Evolutionary conservation across 2,113 vertebrate genomes (phyloP), one percentile per base, ranked within the genome.

Genomic region (Lethenteron reissneri): DNA sequence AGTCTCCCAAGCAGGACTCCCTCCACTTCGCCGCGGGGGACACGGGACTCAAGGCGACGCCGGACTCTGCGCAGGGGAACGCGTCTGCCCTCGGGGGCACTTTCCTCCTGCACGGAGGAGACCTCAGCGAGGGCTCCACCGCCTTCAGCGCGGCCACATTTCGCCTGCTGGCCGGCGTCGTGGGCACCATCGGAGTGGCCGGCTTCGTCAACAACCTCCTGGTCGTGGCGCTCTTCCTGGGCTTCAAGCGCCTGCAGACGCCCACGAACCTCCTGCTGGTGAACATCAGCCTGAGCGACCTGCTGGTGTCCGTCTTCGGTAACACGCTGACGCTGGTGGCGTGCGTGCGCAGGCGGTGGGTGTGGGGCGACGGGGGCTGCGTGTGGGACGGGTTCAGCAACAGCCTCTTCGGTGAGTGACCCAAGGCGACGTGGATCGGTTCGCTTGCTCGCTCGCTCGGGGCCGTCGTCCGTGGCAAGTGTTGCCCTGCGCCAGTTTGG

Each of bases 361-460:
- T 81, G 3, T 89, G 88, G 87, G 85, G 84, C 77, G 73, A 79
- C 15, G 78, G 79, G 57, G 86, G 84, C 60, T 91, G 86, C 81
- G 74, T 80, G 68, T 91, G 88, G 87, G 87, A 90, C 77, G 88
- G 90, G 73, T 91, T 92, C 83, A 85, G 86, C 84, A 85, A 84
- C 84, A 90, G 83, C 76, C 80, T 95, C 60, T 89, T 88, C 21
- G 91, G 92, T 97, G 77, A 84, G 88, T 80, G 2, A 4, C 56
- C n/a, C 3, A 58, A 12, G 41, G 41, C 41, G 1, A 41, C 41
- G 41, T 41, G 41, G 41, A 41, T 41, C 1, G 41, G 41, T 41
- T 41, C 6, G 4, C 41, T 41, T 3, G 25, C 25, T 41, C 41
- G 41, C 4, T 41, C 41, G 41, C 41, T 41, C 41, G 41, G 41